A percentile compares a stretch with the other conserved stretches of the same genome.
Evolutionary conservation across 1,140 invertebrate genomes (phyloP).

Genomic region (Magallana gigas): DNA sequence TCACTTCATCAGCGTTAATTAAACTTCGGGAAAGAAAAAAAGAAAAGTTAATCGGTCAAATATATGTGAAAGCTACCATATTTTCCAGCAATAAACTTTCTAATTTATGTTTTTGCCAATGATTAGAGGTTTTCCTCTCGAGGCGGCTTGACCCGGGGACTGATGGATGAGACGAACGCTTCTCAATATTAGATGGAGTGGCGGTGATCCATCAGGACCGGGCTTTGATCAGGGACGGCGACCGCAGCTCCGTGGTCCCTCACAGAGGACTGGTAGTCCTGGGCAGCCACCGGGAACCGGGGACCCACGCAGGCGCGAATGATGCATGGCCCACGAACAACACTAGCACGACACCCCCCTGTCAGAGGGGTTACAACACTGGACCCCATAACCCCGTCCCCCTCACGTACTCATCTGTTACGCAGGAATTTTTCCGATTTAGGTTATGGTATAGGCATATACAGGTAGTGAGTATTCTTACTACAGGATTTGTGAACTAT

Average conservation of each 20-base stretch:
- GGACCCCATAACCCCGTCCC: no score
- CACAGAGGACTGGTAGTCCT: neutral
- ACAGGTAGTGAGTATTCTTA: no score
- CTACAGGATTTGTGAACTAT: no score
- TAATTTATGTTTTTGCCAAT: constrained; percentile 22
- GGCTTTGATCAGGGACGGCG: neutral
- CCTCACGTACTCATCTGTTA: no score
- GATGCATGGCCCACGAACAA: neutral
- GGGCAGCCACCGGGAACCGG: neutral
- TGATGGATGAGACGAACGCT: constrained; percentile 21
- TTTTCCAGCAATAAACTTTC: constrained; percentile 9
- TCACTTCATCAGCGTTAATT: no score
- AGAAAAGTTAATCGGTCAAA: neutral
- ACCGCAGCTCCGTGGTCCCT: neutral
- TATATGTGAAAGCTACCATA: neutral
- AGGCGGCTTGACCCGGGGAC: neutral
- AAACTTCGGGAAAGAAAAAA: neutral
- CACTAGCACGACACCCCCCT: neutral
- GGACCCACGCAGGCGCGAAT: neutral
- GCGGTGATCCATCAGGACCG: neutral
- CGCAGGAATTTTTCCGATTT: no score
- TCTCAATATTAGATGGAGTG: constrained; percentile 23
- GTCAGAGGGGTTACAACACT: no score
- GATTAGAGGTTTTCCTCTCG: neutral
- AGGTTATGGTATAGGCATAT: no score